phyloP scores from a whole-genome alignment of 2,888 invertebrate genomes.

The Calliphora vomitoria region DNA sequence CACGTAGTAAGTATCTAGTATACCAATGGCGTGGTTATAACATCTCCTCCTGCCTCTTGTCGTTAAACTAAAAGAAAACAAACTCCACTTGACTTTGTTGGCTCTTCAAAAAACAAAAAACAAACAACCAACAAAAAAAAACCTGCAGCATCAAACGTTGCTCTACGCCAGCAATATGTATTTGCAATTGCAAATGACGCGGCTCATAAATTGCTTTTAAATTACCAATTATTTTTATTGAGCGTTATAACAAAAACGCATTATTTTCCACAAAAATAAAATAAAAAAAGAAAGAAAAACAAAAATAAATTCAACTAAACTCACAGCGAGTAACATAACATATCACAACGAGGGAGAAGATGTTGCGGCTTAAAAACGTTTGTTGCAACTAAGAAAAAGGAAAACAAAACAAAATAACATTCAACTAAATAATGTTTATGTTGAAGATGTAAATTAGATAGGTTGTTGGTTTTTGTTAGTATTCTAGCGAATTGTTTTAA shows the following conservation, averaged over 20 bases:
- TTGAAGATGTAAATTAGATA: constrained; percentile 72
- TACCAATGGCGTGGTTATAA: constrained; percentile 47
- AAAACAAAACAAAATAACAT: background rate
- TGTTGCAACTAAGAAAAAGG: constrained; percentile 25
- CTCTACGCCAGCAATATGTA: background rate
- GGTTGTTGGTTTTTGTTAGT: constrained; percentile 30
- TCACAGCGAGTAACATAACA: background rate
- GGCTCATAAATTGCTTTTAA: constrained; percentile 74
- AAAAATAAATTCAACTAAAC: background rate
- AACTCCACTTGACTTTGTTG: constrained; percentile 57
- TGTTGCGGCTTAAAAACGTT: constrained; percentile 42
- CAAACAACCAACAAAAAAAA: background rate
- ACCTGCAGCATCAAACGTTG: constrained; percentile 45
- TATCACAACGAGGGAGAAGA: constrained; percentile 16
- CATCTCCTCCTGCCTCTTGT: constrained; percentile 24
- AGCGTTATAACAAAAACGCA: constrained; percentile 69
- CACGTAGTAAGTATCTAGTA: constrained; percentile 26
- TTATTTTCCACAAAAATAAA: constrained; percentile 33
- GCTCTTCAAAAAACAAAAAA: background rate
- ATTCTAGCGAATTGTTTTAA: constrained; percentile 36
- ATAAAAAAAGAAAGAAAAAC: constrained; percentile 19
- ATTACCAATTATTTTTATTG: constrained; percentile 74
- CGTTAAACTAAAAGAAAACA: constrained; percentile 27
- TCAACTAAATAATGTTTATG: constrained; percentile 67
- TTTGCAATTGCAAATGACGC: constrained; percentile 68